Base-by-base conservation (phyloP, 30 jellyfish, hydroid and myxozoan species). In the Cassiopea andromeda region DNA sequence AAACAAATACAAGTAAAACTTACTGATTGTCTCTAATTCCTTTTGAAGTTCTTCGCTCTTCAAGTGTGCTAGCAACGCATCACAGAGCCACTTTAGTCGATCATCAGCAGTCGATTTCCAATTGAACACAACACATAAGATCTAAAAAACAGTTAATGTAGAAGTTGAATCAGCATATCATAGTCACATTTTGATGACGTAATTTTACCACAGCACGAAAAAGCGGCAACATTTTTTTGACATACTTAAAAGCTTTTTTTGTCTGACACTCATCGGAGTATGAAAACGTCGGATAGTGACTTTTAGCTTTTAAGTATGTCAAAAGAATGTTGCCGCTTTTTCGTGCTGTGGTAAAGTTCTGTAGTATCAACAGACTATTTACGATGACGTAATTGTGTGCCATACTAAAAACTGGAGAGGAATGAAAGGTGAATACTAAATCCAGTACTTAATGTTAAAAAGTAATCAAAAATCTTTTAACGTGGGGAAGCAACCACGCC, bases 51-150 rank as follows among this genome's bases (percentile, higher is more conserved):
- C 69, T 54, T 78, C 74, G 50, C 54, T 57, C 50, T 70, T 77
- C 1, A 87, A 84, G 70, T 38, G 8, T 27, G 66, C 75, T 60
- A 87, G 15, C 67, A 87, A 71, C 12, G 69, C 60, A 38, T 87
- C 90, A 47, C 85, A 66, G 10, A 87, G 86, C 69, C 54, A 17
- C 15, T 50, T 71, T 27, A 78, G 60, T 6, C 27, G 68, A 69
- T 60, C 82, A 16, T 78, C 86, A 14, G 27, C 64, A 2, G 72
- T 16, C 1, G 73, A 27, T 19, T 73, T 17, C 74, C 86, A 68
- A 7, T 73, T 78, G 14, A 78, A 80, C 10, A 87, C 78, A 10
- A 46, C 57, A 60, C 13, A 50, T 48, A 87, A 66, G 13, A 81
- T 85, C 68, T 58, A 14, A 58, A 58, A 58, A 14, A 58, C 38